Percentiles rank a stretch among this genome's conserved stretches.
Conservation (phyloP, 2,888 invertebrate species). For the Acheta domesticus region DNA sequence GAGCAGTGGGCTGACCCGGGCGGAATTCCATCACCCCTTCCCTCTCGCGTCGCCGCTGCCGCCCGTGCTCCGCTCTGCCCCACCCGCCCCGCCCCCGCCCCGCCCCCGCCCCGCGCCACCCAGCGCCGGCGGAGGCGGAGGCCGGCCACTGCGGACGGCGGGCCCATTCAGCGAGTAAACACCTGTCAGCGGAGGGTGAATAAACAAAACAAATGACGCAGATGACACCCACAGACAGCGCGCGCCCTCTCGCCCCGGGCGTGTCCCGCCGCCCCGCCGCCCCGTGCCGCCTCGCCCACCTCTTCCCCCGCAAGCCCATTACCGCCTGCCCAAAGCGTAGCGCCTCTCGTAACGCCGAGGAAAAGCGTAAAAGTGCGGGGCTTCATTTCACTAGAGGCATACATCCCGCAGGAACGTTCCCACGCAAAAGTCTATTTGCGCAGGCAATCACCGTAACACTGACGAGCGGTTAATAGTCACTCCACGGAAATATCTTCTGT, state of each 20-base stretch:
- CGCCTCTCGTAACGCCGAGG: neutral
- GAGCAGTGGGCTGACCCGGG: too few species aligned
- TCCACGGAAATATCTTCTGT: too few species aligned
- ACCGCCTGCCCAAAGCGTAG: neutral
- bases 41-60: too few species aligned
- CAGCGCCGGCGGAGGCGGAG: too few species aligned
- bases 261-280: neutral
- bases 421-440: too few species aligned
- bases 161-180: conserved; percentile 5
- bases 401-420: too few species aligned
- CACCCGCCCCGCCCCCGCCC: neutral
- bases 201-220: conserved; percentile 18
- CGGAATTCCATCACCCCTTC: too few species aligned
- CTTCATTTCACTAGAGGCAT: too few species aligned
- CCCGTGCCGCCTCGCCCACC: neutral
- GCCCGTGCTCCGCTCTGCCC: too few species aligned
- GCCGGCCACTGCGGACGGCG: neutral
- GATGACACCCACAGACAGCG: conserved; percentile 18
- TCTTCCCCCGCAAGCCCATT: neutral
- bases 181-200: neutral
- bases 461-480: too few species aligned
- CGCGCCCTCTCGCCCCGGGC: neutral
- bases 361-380: too few species aligned
- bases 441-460: too few species aligned
- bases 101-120: neutral